A percentile compares a stretch with the other conserved stretches of the same genome.
phyloP scores from a whole-genome alignment of 2,113 vertebrate species.

The Alosa alosa region DNA sequence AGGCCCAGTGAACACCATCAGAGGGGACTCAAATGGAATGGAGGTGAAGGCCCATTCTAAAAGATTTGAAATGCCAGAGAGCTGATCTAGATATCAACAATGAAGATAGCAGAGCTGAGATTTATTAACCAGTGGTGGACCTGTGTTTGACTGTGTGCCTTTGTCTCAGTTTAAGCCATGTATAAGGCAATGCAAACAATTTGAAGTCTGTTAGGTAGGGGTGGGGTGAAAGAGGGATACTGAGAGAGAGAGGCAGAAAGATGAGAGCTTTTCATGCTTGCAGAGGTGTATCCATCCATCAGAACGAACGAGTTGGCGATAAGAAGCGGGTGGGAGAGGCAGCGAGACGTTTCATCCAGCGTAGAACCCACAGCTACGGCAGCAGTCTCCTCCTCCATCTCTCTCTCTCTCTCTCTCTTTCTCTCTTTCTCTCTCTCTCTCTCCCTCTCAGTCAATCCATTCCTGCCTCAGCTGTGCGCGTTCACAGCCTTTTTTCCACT shows the following conservation, averaged over 20 bases:
- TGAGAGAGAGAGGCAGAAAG: slow-evolving; percentile 36
- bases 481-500: slow-evolving; percentile 54
- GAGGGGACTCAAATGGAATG: not conserved
- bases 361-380: slow-evolving; percentile 26
- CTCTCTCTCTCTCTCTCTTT: not conserved
- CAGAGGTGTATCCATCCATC: slow-evolving; percentile 60
- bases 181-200: not conserved
- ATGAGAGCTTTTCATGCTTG: slow-evolving; percentile 49
- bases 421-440: slow-evolving; percentile 1
- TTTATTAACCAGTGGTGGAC: not conserved
- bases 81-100: slow-evolving; percentile 53
- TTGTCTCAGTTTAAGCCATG: slow-evolving; percentile 26
- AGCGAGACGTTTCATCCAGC: slow-evolving; percentile 55
- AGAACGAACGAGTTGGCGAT: slow-evolving; percentile 62
- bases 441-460: not conserved
- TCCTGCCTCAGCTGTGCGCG: slow-evolving; percentile 31
- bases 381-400: not conserved
- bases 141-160: slow-evolving; percentile 48
- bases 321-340: slow-evolving; percentile 53
- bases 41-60: not conserved
- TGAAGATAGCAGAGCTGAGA: not conserved
- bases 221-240: slow-evolving; percentile 33
- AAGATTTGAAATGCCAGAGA: not conserved
- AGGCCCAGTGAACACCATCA: not conserved
- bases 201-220: slow-evolving; percentile 32